Percentiles rank a stretch among this genome's conserved stretches.
These are phyloP conservation scores for Plagiodera versicolora DNA, from an alignment of 2,888 invertebrate species.

Conservation along the genomic window DNA sequence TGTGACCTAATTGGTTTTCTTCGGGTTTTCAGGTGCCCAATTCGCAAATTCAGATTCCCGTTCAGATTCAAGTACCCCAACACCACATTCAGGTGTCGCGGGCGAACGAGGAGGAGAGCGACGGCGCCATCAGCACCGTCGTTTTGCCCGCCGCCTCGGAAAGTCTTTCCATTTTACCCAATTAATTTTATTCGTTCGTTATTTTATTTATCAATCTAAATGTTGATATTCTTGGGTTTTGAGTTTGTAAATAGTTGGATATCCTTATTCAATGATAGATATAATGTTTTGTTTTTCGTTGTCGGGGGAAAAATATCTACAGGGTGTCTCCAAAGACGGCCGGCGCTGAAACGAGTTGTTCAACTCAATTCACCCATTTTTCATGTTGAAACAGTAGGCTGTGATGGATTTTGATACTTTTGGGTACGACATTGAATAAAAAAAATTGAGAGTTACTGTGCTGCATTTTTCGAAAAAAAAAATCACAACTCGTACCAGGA, in stretches of 20 bases:
- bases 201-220: neutral
- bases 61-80: conserved; percentile 69
- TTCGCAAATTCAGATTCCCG: conserved; percentile 63
- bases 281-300: neutral
- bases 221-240: neutral
- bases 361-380: too few relatives aligned
- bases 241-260: neutral
- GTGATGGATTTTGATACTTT: too few relatives aligned
- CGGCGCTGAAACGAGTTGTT: too few relatives aligned
- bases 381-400: too few relatives aligned
- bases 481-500: too few relatives aligned
- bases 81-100: conserved; percentile 51
- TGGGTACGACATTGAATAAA: too few relatives aligned
- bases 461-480: too few relatives aligned
- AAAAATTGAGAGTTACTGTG: too few relatives aligned
- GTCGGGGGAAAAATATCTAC: too few relatives aligned
- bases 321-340: too few relatives aligned
- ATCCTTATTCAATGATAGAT: neutral
- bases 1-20: too few relatives aligned
- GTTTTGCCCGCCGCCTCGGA: conserved; percentile 57
- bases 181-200: conserved; percentile 16
- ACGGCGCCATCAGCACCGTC: conserved; percentile 56
- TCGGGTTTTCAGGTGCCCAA: too few relatives aligned
- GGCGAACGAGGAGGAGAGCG: conserved; percentile 46
- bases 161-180: conserved; percentile 34